Conservation (phyloP, 2,113 vertebrate species). For the Petrocephalus microphthalmus region DNA sequence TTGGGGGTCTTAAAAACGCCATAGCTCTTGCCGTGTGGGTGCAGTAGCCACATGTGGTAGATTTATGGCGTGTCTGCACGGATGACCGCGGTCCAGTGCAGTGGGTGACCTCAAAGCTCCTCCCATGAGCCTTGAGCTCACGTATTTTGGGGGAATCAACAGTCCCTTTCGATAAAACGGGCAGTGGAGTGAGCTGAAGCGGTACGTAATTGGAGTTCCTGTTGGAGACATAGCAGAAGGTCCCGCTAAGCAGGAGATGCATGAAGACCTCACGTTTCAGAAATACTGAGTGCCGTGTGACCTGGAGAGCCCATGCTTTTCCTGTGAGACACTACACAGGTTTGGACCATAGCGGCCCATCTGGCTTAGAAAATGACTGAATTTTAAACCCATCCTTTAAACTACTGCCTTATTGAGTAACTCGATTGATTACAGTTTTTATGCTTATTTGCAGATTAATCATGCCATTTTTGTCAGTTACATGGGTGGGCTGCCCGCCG, state of each 20-base stretch:
- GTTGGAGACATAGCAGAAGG: not conserved
- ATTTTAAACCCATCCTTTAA: not conserved
- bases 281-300: not conserved
- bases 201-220: not conserved
- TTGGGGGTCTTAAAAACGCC: not conserved
- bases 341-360: not conserved
- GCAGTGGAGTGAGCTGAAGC: not conserved
- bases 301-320: not conserved
- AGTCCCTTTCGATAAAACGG: not conserved
- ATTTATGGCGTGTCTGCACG: not conserved
- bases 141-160: not conserved
- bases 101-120: not conserved
- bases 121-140: not conserved
- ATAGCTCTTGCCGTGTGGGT: not conserved
- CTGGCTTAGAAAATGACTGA: not conserved
- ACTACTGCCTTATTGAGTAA: not conserved
- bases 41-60: not conserved
- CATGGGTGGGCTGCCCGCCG: not conserved
- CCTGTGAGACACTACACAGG: not conserved
- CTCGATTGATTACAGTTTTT: constrained; percentile 1
- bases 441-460: not conserved
- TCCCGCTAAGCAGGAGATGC: not conserved
- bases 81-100: not conserved
- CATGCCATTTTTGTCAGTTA: not conserved
- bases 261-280: not conserved